Conservation (phyloP, 2,113 vertebrate species). For the Chrysochloris asiatica region DNA sequence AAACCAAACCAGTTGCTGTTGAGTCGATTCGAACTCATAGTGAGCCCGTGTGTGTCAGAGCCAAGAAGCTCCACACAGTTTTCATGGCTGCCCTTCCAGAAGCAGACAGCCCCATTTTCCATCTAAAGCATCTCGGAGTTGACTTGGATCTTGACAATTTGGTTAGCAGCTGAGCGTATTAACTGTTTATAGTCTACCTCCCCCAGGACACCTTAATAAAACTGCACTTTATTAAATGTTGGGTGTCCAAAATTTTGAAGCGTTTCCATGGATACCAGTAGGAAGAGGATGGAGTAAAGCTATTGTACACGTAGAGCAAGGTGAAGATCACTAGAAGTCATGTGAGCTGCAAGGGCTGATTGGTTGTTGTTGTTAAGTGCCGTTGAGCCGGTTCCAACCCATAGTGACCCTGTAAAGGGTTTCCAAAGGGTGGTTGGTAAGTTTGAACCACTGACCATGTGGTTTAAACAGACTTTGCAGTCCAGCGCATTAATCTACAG, state of each 20-base stretch:
- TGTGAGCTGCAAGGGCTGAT: background rate
- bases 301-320: fast-evolving
- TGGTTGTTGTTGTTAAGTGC: no score
- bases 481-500: no score
- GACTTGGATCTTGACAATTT: background rate
- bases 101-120: background rate
- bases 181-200: background rate
- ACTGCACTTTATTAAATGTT: background rate
- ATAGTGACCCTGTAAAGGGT: no score
- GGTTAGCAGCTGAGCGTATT: background rate
- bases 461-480: no score
- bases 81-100: background rate
- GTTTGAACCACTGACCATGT: no score
- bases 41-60: background rate
- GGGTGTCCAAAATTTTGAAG: background rate
- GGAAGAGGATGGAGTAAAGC: background rate
- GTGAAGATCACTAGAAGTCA: background rate
- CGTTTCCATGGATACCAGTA: background rate
- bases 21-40: background rate
- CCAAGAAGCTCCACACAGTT: background rate
- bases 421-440: no score
- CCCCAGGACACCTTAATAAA: background rate
- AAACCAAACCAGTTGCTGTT: background rate
- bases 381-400: no score
- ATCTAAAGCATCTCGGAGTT: no score